Evolutionary conservation across 2,113 vertebrate genomes (phyloP), one percentile per base, ranked within the genome.

Genomic region (Loxodonta africana): DNA sequence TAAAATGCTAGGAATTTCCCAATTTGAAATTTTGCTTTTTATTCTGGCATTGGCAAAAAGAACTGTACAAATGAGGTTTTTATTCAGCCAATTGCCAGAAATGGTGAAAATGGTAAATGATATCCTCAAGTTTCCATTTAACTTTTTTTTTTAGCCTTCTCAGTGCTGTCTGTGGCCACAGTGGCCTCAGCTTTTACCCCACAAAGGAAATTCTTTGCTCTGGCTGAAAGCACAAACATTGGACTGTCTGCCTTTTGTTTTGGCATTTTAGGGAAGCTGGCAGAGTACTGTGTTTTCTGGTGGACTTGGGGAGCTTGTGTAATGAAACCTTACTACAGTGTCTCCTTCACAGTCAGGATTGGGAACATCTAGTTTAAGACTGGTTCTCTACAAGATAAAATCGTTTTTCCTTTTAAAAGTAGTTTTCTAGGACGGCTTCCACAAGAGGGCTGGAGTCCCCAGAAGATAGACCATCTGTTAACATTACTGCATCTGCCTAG

Each of bases 1-100:
- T 98, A 98, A 98, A 98, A 95, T 95, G 92, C 97, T 96, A 97
- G 98, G 98, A 93, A 97, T 97, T 92, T 97, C 97, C 97, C 96
- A 98, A 3, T 94, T 94, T 96, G 65, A 98, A 98, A 88, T 97
- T 98, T 98, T 97, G 48, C 96, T 99, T 98, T 98, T 98, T 97
- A 94, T 98, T 97, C 90, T 94, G 41, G 67, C 90, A 69, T 95
- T 96, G 97, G 96, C 71, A 88, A 81, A 95, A 88, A 94, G 97
- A 96, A 46, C 60, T 83, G 51, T 83, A 71, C 90, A 95, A 98
- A 91, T 91, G 95, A 93, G 90, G 41, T 94, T 96, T 97, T 97
- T 28, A 4, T 9, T n/a, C 28, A n/a, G 74, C 85, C 60, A 15
- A 25, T 46, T 28, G 63, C 91, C 86, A 51, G 95, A 77, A 33